Evolutionary conservation across 2,888 invertebrate genomes (phyloP), one percentile per base, ranked within the genome.

Genomic region (Leptinotarsa juncta): DNA sequence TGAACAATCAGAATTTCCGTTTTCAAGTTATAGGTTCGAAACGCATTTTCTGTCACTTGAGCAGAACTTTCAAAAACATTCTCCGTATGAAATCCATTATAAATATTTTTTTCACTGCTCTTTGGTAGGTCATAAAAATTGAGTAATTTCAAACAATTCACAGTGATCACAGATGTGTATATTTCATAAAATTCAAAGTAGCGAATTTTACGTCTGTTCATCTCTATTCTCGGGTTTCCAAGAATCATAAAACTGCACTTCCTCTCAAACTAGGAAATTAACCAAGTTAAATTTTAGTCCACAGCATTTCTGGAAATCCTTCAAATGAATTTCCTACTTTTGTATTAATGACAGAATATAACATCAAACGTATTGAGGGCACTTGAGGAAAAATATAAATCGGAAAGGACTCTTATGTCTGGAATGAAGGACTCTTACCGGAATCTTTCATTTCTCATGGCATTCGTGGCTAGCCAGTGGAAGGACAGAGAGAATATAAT

Each of bases 311-410:
- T 18, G 53, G 53, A 53, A 53, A 53, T 53, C 53, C 53, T 53
- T 12, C 4, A 18, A 53, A 3, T 18, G n/a, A 12, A n/a, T 53
- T 53, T 5, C 18, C 53, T 53, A 12, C 53, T 53, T 18, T 53
- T 53, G n/a, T 18, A 53, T 53, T 53, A 53, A 53, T 53, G 18
- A 53, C 18, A 53, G 53, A 12, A n/a, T 53, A 18, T 18, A 53
- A 53, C 53, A 53, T 53, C 53, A 53, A 53, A 53, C 53, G 18
- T 53, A 53, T 53, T 12, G 53, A 53, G 53, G 53, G 12, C 53
- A 53, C 53, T 53, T 12, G 1, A 18, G 5, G 53, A 7, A 53
- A 53, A 53, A 53, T 53, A 53, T 18, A 12, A 53, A 53, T 53
- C 53, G 53, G 18, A 18, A 12, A 53, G 53, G 3, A 18, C 53